These are phyloP conservation scores for Eupleurogrammus muticus DNA, from an alignment of 2,797 vertebrate species.

Conservation along the genomic window DNA sequence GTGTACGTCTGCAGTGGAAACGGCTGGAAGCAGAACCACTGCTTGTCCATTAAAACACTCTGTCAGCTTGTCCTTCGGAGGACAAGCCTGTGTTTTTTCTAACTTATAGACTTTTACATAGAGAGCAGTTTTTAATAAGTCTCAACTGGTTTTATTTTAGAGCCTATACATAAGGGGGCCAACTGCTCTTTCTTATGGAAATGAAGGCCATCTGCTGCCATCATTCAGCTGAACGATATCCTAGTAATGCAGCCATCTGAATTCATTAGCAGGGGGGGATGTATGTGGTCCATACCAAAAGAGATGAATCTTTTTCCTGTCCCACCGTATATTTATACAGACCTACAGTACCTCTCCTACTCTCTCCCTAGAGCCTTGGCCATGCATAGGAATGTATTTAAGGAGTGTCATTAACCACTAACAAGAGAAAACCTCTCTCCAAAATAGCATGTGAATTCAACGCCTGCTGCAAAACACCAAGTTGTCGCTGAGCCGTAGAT, in stretches of 20 bases:
- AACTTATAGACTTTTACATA: constrained; percentile 62
- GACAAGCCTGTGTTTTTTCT: constrained; percentile 50
- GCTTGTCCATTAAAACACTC: constrained; percentile 56
- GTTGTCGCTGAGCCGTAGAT: constrained; percentile 10
- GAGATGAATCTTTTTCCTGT: constrained; percentile 78
- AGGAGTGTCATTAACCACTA: constrained; percentile 78
- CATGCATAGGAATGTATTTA: constrained; percentile 79
- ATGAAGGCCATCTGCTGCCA: constrained; percentile 84
- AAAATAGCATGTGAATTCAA: constrained; percentile 69
- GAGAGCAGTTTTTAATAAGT: constrained; percentile 78
- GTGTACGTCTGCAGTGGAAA: constrained; percentile 34
- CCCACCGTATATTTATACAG: constrained; percentile 77
- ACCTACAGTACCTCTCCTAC: constrained; percentile 60
- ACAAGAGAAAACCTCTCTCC: constrained; percentile 73
- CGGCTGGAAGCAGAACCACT: constrained; percentile 51
- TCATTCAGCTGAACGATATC: constrained; percentile 81
- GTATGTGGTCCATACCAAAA: constrained; percentile 76
- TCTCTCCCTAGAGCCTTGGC: constrained; percentile 67
- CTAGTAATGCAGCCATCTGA: constrained; percentile 83
- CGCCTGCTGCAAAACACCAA: constrained; percentile 36
- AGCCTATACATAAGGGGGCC: constrained; percentile 79
- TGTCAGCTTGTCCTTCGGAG: constrained; percentile 65
- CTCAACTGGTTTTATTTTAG: constrained; percentile 82
- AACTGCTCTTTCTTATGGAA: constrained; percentile 85
- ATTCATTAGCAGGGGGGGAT: constrained; percentile 79